Evolutionary conservation across 2,113 vertebrate species (phyloP).

Genomic region (Corythornis madagascariensis): DNA sequence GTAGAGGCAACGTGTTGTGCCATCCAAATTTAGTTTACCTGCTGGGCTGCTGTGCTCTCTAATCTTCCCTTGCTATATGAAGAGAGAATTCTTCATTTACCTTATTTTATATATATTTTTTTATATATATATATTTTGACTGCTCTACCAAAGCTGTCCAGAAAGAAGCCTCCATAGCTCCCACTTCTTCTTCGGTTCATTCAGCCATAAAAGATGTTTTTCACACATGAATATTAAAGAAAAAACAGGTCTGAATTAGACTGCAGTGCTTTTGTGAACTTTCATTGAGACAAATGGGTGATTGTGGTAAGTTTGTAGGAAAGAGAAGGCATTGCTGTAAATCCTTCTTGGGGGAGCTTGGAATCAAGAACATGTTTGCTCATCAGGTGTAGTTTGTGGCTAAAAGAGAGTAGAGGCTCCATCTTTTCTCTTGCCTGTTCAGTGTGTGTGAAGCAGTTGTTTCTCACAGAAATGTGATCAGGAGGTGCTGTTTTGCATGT

Average conservation of each 20-base stretch:
- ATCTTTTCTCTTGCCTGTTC: not conserved
- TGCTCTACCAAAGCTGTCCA: not conserved
- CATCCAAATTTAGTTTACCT: not conserved
- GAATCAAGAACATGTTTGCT: not conserved
- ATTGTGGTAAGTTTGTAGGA: not conserved
- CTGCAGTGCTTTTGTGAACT: not conserved
- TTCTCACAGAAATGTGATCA: not conserved
- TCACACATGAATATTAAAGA: conserved; percentile 22
- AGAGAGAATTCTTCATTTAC: not conserved
- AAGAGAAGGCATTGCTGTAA: not conserved
- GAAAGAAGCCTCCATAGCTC: not conserved
- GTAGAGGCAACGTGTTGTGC: not conserved
- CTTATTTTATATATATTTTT: too few relatives aligned
- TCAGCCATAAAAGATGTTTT: conserved; percentile 1
- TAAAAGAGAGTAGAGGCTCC: not conserved
- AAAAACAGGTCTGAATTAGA: conserved; percentile 1
- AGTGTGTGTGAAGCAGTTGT: not conserved
- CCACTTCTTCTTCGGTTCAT: not conserved
- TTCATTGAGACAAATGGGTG: not conserved
- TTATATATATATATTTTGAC: not conserved
- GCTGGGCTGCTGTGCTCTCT: not conserved
- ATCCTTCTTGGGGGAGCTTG: not conserved
- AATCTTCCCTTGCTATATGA: not conserved
- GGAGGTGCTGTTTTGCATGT: not conserved
- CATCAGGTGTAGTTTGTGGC: not conserved